Percentiles rank a stretch among this genome's conserved stretches.
phyloP scores from a whole-genome alignment of 2,113 vertebrate species.

The Aphyosemion australe region DNA sequence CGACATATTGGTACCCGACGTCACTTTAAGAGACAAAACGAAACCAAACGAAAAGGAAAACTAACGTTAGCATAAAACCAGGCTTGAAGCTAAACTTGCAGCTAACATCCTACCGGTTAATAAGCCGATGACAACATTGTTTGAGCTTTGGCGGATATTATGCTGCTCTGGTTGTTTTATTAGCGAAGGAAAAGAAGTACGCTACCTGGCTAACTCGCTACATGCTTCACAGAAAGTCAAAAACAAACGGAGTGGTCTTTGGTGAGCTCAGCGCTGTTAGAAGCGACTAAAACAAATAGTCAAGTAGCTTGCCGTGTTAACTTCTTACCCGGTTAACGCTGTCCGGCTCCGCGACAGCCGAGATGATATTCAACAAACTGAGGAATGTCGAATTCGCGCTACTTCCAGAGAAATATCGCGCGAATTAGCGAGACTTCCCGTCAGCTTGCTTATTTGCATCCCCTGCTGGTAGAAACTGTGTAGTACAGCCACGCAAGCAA shows the following conservation, averaged over 20 bases:
- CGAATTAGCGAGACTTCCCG: no score
- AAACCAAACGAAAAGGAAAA: slow-evolving; percentile 20
- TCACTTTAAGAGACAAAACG: background rate
- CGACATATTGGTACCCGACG: slow-evolving; percentile 42
- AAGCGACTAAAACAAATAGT: background rate
- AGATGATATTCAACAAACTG: no score
- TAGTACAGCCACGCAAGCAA: no score
- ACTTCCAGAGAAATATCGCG: no score
- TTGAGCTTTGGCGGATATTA: background rate
- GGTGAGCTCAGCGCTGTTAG: background rate
- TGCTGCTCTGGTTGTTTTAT: background rate
- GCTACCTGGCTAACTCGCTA: slow-evolving; percentile 17
- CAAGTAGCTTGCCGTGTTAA: background rate
- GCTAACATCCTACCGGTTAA: background rate
- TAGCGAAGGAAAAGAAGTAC: slow-evolving; percentile 10
- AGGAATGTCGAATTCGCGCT: no score
- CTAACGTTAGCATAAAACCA: background rate
- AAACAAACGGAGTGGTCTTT: background rate
- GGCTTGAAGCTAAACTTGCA: background rate
- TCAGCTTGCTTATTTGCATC: no score
- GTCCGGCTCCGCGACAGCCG: background rate
- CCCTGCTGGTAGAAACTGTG: no score
- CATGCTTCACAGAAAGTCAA: background rate
- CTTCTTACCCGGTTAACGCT: background rate
- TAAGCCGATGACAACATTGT: background rate